These are phyloP conservation scores for Celastrina argiolus DNA, from an alignment of 2,888 invertebrate species.

Conservation along the genomic window DNA sequence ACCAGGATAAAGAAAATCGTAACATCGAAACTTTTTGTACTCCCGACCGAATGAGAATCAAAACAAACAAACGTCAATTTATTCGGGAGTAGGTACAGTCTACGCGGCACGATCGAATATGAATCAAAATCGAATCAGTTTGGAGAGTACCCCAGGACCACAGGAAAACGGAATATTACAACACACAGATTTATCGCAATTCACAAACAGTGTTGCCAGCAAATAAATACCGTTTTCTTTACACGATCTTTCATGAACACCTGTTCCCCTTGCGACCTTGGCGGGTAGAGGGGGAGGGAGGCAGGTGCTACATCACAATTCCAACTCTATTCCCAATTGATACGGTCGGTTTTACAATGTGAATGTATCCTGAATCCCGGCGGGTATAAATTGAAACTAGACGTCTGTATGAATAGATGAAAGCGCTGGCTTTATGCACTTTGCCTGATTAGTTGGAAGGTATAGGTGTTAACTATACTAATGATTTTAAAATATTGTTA, in stretches of 20 bases:
- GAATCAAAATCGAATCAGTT: too few relatives aligned
- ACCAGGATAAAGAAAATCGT: too few relatives aligned
- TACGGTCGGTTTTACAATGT: slow-evolving; percentile 23
- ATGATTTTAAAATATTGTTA: neutral
- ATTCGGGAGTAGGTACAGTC: too few relatives aligned
- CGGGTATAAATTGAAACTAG: slow-evolving; percentile 33
- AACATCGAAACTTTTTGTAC: too few relatives aligned
- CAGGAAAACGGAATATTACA: too few relatives aligned
- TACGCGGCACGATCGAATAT: too few relatives aligned
- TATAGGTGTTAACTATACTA: neutral
- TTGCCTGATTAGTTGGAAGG: slow-evolving; percentile 14
- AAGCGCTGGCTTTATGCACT: slow-evolving; percentile 32
- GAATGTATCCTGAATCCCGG: slow-evolving; percentile 32
- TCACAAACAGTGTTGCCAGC: slow-evolving; percentile 6
- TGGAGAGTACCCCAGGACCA: too few relatives aligned
- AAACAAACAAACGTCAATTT: too few relatives aligned
- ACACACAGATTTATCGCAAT: neutral
- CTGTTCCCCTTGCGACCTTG: slow-evolving; percentile 42
- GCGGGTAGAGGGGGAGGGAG: slow-evolving; percentile 34
- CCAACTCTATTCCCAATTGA: slow-evolving; percentile 25
- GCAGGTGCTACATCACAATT: slow-evolving; percentile 27
- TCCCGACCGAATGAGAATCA: too few relatives aligned
- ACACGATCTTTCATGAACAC: slow-evolving; percentile 37
- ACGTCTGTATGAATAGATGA: slow-evolving; percentile 27
- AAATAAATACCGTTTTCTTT: slow-evolving; percentile 26